Evolutionary conservation across 1,140 invertebrate species (phyloP), one percentile per base, ranked within the genome.

Genomic region (Sarcophaga bullata): DNA sequence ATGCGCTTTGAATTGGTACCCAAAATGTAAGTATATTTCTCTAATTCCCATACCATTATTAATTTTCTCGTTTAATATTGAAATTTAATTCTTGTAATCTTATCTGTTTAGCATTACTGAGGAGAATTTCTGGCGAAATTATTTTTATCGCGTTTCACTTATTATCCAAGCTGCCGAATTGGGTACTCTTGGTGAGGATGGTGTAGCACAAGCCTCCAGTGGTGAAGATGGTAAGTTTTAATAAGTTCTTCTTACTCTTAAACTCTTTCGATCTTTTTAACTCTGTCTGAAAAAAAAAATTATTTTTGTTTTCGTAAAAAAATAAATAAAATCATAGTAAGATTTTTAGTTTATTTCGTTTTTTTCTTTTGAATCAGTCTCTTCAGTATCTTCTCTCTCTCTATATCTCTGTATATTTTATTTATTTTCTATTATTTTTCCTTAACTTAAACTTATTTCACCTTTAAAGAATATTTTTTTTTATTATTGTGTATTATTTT

Each of bases 1-100:
- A 99, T 99, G 97, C 95, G 98, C 91, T 99, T 98, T 93, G 97
- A 99, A 91, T 93, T 99, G 84, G 98, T 99, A 86, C 98, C 98
- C 85, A 99, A 99, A 96, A 93, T 97, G 95, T 96, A 91, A 94
- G 94, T 94, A 58, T 11, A 13, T 11, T 47, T 52, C 15, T n/a
- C 0, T 17, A n/a, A 0, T 17, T 62, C 0, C 50, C 6, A 49
- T 72, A 17, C 54, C 11, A n/a, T 62, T 11, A 15, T 62, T 62
- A 15, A 15, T 62, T 1, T 68, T 25, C 52, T 47, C 37, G 80
- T 25, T 19, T 62, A 19, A 10, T 68, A 19, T 15, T 25, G 0
- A 76, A 76, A 47, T 37, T 47, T 80, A 19, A 80, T 73, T 50
- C 52, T 72, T 50, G 1, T 37, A 2, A 25, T 15, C 17, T 49